A percentile compares a stretch with the other conserved stretches of the same genome.
Conservation (phyloP, 2,888 invertebrate genomes). For the Odontocolon sp. region DNA sequence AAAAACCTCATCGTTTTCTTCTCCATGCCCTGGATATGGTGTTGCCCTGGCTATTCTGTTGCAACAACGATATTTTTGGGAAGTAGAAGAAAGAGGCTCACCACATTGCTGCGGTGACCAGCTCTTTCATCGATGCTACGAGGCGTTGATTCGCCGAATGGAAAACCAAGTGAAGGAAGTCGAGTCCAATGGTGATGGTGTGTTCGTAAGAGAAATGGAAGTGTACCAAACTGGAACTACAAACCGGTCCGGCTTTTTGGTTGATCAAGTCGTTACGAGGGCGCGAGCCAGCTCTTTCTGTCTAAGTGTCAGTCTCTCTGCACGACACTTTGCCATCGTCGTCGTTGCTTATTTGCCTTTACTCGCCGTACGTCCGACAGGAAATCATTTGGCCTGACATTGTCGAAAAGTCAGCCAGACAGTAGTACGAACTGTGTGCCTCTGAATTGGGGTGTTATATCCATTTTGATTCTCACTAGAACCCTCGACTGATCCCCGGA, state of each 20-base stretch:
- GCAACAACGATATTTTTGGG: background rate
- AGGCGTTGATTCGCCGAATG: conserved; percentile 10
- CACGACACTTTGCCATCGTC: conserved; percentile 5
- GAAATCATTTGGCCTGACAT: conserved; percentile 68
- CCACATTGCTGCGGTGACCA: conserved; percentile 22
- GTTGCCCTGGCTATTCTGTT: background rate
- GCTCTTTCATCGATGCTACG: conserved; percentile 21
- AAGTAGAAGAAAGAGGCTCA: background rate
- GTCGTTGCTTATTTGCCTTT: conserved; percentile 11
- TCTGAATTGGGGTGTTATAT: conserved; percentile 60
- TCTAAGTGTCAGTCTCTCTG: too few relatives aligned
- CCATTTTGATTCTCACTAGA: conserved; percentile 20
- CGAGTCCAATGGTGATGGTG: background rate
- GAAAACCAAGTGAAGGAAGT: conserved; percentile 15
- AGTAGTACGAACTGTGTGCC: conserved; percentile 1
- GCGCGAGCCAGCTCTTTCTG: conserved; percentile 39
- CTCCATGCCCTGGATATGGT: background rate
- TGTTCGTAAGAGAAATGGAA: background rate
- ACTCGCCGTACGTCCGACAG: conserved; percentile 59
- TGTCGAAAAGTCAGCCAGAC: conserved; percentile 60
- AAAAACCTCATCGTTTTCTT: conserved; percentile 9
- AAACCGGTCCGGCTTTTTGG: background rate
- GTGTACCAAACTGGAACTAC: background rate
- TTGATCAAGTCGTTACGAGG: conserved; percentile 37
- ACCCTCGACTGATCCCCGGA: conserved; percentile 17